Percentiles rank a stretch among this genome's conserved stretches.
Evolutionary conservation across 2,797 vertebrate species (phyloP).

Genomic region (Hipposideros larvatus): DNA sequence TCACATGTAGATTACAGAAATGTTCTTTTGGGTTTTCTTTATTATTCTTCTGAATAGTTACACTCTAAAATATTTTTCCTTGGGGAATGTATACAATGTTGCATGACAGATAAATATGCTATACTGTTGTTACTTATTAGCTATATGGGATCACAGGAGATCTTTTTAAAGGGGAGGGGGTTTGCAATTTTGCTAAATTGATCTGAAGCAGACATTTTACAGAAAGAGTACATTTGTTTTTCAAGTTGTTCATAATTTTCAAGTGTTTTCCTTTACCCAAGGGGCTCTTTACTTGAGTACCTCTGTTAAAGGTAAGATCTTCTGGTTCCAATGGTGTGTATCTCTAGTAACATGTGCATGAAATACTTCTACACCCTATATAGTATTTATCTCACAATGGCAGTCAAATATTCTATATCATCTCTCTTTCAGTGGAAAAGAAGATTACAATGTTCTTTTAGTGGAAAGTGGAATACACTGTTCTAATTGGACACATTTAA

Average conservation of each 20-base stretch:
- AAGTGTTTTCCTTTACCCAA: conserved; percentile 81
- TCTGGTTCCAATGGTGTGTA: neutral
- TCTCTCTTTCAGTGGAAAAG: neutral
- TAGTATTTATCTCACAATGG: neutral
- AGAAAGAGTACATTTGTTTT: conserved; percentile 79
- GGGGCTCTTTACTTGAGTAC: conserved; percentile 72
- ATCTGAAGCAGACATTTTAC: conserved; percentile 82
- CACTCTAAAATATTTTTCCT: conserved; percentile 54
- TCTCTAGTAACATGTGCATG: neutral
- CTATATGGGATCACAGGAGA: conserved; percentile 34
- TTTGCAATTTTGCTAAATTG: conserved; percentile 76
- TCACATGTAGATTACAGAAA: conserved; percentile 53
- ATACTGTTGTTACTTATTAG: conserved; percentile 31
- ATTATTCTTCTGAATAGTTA: conserved; percentile 54
- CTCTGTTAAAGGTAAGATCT: conserved; percentile 48
- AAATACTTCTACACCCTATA: neutral
- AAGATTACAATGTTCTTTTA: neutral
- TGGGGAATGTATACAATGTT: conserved; percentile 60
- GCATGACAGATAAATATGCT: neutral
- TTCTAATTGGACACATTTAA: neutral
- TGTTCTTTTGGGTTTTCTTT: conserved; percentile 53
- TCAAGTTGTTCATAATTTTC: conserved; percentile 82
- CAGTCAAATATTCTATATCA: neutral
- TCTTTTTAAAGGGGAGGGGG: conserved; percentile 52
- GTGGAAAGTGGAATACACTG: neutral